A percentile compares a stretch with the other conserved stretches of the same genome.
Evolutionary conservation across 1,140 invertebrate species (phyloP).

Genomic region (Nasonia longicornis): DNA sequence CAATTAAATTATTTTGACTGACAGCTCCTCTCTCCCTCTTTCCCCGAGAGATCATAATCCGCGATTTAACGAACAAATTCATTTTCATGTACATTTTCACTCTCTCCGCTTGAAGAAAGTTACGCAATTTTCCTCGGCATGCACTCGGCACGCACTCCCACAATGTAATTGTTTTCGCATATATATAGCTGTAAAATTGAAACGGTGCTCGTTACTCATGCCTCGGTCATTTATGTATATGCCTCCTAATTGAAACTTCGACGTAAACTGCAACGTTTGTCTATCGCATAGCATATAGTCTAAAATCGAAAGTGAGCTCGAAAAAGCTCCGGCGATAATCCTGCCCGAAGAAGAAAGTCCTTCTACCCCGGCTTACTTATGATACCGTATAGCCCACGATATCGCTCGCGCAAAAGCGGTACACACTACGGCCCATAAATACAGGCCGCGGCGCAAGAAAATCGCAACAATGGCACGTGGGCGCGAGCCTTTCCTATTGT

Average conservation of each 20-base stretch:
- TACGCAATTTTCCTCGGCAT: not conserved
- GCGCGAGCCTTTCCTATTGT: conserved; percentile 50
- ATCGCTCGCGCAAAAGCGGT: not conserved
- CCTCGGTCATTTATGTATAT: not conserved
- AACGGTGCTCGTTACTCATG: not conserved
- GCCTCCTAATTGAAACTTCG: too few relatives aligned
- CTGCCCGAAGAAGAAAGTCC: not conserved
- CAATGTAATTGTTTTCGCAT: not conserved
- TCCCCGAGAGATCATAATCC: conserved; percentile 7
- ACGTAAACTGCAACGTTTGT: too few relatives aligned
- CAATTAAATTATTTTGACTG: conserved; percentile 31
- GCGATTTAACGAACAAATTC: not conserved
- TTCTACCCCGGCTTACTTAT: too few relatives aligned
- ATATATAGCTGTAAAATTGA: not conserved
- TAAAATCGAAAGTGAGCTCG: not conserved
- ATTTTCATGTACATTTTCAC: not conserved
- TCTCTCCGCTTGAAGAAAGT: not conserved
- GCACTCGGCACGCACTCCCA: not conserved
- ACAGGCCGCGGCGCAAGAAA: not conserved
- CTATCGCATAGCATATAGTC: too few relatives aligned
- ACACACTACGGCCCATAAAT: not conserved
- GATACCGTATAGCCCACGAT: not conserved
- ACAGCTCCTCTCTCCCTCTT: not conserved
- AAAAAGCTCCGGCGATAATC: not conserved
- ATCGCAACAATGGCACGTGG: conserved; percentile 42